Conservation (phyloP, 2,113 vertebrate species). For the Hyperopisus bebe region DNA sequence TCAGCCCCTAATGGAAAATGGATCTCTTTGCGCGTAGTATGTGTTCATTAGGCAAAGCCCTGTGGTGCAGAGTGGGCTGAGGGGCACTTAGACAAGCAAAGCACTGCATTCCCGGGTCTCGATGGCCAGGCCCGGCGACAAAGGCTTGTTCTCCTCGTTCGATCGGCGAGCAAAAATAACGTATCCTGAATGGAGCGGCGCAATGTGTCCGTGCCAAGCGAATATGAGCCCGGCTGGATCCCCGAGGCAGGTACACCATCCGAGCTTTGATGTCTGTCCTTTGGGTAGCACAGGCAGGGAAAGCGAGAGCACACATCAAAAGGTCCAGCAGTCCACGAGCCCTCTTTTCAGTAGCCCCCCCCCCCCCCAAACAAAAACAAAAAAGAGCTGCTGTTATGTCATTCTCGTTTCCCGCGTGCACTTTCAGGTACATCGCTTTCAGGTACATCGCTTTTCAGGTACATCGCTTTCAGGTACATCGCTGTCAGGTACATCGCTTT, state of each 20-base stretch:
- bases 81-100: constrained; percentile 1
- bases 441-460: neutral
- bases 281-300: neutral
- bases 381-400: neutral
- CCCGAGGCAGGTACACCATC: neutral
- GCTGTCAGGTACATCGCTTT: neutral
- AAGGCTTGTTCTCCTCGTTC: neutral
- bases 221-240: neutral
- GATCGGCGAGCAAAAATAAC: neutral
- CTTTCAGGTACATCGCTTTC: neutral
- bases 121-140: neutral
- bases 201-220: neutral
- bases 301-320: neutral
- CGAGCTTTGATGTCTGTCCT: neutral
- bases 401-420: neutral
- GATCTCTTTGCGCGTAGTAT: neutral
- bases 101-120: neutral
- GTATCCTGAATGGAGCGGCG: neutral
- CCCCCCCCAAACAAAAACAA: neutral
- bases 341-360: neutral
- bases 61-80: neutral
- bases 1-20: neutral
- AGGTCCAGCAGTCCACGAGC: neutral
- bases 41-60: neutral
- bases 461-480: neutral